Evolutionary conservation across 2,888 invertebrate genomes (phyloP).

Genomic region (Deilephila porcellus): DNA sequence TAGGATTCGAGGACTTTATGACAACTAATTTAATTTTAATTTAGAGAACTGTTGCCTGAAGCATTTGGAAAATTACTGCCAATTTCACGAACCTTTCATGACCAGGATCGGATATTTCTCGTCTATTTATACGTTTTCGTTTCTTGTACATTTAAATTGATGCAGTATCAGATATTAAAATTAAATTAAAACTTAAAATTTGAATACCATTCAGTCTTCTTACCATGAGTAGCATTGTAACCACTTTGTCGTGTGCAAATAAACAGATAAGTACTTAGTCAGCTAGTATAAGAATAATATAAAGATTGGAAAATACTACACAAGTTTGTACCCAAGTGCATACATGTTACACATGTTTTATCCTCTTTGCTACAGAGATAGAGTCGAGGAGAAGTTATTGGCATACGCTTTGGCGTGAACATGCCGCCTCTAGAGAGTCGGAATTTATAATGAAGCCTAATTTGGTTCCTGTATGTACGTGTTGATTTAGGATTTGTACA

Average conservation of each 20-base stretch:
- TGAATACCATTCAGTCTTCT: too few relatives aligned
- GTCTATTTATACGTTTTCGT: neutral
- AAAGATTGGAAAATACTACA: too few relatives aligned
- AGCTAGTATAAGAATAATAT: too few relatives aligned
- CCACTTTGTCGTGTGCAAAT: too few relatives aligned
- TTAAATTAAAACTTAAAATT: too few relatives aligned
- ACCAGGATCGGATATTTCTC: neutral
- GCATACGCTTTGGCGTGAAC: slow-evolving; percentile 8
- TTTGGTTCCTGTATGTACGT: slow-evolving; percentile 27
- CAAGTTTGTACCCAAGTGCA: neutral
- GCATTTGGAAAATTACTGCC: neutral
- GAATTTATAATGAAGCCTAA: slow-evolving; percentile 7
- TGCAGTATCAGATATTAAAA: too few relatives aligned
- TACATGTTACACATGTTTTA: neutral
- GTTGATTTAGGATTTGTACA: slow-evolving; percentile 32
- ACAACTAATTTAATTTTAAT: neutral
- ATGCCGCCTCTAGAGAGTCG: slow-evolving; percentile 2
- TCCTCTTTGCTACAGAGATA: neutral
- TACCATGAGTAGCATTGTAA: too few relatives aligned
- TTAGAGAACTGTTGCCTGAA: neutral
- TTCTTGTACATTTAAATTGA: neutral
- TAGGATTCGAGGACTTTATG: neutral
- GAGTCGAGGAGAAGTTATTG: neutral
- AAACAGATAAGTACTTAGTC: too few relatives aligned
- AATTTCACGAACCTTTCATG: neutral